phyloP scores from a whole-genome alignment of 2,797 vertebrate species.

The Tachyglossus aculeatus region DNA sequence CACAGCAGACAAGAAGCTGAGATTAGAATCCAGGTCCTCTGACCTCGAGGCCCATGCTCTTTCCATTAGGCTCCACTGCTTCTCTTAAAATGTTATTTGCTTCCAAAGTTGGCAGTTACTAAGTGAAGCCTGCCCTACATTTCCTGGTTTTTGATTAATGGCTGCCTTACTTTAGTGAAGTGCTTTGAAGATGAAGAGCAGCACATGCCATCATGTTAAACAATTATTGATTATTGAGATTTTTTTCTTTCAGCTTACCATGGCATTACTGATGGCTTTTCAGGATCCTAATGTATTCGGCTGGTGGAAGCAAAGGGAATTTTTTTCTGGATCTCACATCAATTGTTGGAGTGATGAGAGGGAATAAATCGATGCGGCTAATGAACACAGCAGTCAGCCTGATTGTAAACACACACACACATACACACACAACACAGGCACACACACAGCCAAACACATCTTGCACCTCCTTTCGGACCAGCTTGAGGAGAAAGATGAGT shows the following conservation, averaged over 20 bases:
- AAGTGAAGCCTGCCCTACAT: slow-evolving; percentile 20
- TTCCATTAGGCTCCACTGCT: no score
- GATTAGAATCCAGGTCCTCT: no score
- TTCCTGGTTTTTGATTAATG: slow-evolving; percentile 44
- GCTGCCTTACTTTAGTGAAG: slow-evolving; percentile 43
- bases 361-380: slow-evolving; percentile 24
- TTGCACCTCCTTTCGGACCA: slow-evolving; percentile 18
- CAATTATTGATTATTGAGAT: slow-evolving; percentile 32
- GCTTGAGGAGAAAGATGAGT: slow-evolving; percentile 19
- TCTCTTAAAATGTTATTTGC: no score
- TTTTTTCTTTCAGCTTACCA: slow-evolving; percentile 8
- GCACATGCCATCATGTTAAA: slow-evolving; percentile 13
- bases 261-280: not conserved
- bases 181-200: slow-evolving; percentile 28
- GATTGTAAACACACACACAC: slow-evolving; percentile 36
- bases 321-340: slow-evolving; percentile 14
- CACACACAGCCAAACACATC: slow-evolving; percentile 9
- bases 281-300: not conserved
- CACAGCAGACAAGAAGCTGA: no score
- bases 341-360: slow-evolving; percentile 42
- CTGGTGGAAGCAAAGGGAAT: slow-evolving; percentile 27
- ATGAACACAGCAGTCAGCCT: slow-evolving; percentile 40
- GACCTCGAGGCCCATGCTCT: no score
- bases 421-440: not conserved
- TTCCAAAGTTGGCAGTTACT: slow-evolving; percentile 12